Evolutionary conservation across 2,888 invertebrate species (phyloP).

Genomic region (Andrena camellia): DNA sequence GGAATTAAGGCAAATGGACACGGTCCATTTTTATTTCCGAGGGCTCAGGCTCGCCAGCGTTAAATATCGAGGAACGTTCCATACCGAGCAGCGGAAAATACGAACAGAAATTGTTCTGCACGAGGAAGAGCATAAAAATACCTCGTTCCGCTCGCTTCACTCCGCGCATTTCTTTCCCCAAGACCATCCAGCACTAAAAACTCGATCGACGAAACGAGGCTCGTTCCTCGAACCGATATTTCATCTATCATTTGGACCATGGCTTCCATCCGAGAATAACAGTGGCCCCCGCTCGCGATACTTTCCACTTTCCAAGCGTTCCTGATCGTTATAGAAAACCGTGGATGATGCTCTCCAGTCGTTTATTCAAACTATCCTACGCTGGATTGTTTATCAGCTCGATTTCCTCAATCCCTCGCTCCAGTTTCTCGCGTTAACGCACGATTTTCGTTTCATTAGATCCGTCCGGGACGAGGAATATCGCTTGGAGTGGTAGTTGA

Average conservation of each 20-base stretch:
- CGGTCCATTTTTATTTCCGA: not conserved
- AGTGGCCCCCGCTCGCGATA: slow-evolving; percentile 37
- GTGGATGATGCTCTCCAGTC: not conserved
- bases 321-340: slow-evolving; percentile 22
- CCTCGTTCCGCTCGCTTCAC: not conserved
- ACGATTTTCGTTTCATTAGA: not conserved
- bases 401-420: slow-evolving; percentile 8
- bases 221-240: slow-evolving; percentile 14
- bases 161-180: not conserved
- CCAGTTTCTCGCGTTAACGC: not conserved
- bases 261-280: not conserved
- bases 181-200: not conserved
- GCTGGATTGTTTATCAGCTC: slow-evolving; percentile 5
- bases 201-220: not conserved
- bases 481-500: too few relatives aligned
- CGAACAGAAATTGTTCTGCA: not conserved
- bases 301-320: slow-evolving; percentile 40
- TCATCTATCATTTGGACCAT: slow-evolving; percentile 11
- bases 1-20: too few relatives aligned
- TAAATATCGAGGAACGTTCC: not conserved
- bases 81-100: not conserved
- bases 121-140: too few relatives aligned
- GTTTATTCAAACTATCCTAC: not conserved
- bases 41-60: not conserved
- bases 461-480: too few relatives aligned